These are phyloP conservation scores for Pheosia tremula DNA, from an alignment of 2,888 invertebrate genomes.

Conservation along the genomic window DNA sequence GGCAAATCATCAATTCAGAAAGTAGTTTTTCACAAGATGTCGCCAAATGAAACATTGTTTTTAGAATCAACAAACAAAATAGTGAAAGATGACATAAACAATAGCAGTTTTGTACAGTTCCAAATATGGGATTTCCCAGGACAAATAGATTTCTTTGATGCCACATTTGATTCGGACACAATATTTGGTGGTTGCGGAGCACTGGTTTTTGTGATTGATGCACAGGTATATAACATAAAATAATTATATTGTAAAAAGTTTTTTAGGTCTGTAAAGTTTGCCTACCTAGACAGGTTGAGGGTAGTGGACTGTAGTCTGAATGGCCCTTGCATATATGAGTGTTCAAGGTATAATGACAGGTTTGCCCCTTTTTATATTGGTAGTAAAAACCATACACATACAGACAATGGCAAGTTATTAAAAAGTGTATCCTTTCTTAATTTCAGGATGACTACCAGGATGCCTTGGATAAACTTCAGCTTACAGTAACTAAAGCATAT, in stretches of 20 bases:
- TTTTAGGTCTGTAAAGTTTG: too few species aligned
- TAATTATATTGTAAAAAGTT: too few species aligned
- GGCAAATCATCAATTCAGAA: slow-evolving; percentile 99
- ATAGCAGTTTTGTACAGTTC: slow-evolving; percentile 98
- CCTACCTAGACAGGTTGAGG: too few species aligned
- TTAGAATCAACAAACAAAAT: slow-evolving; percentile 99
- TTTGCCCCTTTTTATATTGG: too few species aligned
- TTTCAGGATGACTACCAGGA: slow-evolving; percentile 98
- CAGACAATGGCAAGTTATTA: too few species aligned
- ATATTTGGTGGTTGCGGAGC: slow-evolving; percentile 99
- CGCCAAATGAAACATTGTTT: slow-evolving; percentile 99
- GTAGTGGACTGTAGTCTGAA: too few species aligned
- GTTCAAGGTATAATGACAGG: too few species aligned
- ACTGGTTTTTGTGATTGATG: slow-evolving; percentile 99
- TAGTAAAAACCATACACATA: too few species aligned
- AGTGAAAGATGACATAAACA: slow-evolving; percentile 98
- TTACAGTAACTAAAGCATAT: slow-evolving; percentile 97
- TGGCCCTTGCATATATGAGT: too few species aligned
- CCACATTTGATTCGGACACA: slow-evolving; percentile 97
- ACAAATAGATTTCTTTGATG: slow-evolving; percentile 99
- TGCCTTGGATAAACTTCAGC: slow-evolving; percentile 95
- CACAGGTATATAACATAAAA: slow-evolving; percentile 85
- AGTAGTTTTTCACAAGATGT: slow-evolving; percentile 99
- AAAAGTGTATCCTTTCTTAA: neutral
- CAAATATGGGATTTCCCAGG: slow-evolving; percentile 99